These are phyloP conservation scores for Brienomyrus brachyistius DNA, from an alignment of 2,113 vertebrate species.

Conservation along the genomic window DNA sequence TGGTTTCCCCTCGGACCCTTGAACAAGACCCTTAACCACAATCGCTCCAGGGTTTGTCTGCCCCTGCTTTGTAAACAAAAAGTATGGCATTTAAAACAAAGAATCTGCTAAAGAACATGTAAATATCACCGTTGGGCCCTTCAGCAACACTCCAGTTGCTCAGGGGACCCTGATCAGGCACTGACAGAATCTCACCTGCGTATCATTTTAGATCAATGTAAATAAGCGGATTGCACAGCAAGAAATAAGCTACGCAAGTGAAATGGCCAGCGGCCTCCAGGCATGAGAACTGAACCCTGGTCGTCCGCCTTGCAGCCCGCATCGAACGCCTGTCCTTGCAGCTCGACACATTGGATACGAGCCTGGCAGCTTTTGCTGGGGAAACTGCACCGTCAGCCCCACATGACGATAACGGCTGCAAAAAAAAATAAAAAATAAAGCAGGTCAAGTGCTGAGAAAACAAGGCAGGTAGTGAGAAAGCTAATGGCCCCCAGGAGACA, in stretches of 20 bases:
- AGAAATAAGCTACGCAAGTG: neutral
- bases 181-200: neutral
- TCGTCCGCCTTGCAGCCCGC: neutral
- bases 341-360: neutral
- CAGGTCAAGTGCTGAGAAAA: conserved; percentile 21
- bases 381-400: neutral
- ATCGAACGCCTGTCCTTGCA: neutral
- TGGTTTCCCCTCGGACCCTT: neutral
- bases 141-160: neutral
- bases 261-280: neutral
- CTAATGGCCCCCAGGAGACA: neutral
- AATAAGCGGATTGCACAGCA: neutral
- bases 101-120: neutral
- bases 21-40: neutral
- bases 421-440: neutral
- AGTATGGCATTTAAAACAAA: neutral
- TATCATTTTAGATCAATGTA: neutral
- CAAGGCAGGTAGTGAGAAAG: neutral
- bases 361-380: neutral
- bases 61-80: neutral
- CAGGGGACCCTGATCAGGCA: neutral
- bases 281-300: neutral
- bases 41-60: neutral
- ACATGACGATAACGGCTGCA: conserved; percentile 2
- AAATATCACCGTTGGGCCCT: neutral